Evolutionary conservation across 2,113 vertebrate genomes (phyloP).

Genomic region (Heliornis fulica): DNA sequence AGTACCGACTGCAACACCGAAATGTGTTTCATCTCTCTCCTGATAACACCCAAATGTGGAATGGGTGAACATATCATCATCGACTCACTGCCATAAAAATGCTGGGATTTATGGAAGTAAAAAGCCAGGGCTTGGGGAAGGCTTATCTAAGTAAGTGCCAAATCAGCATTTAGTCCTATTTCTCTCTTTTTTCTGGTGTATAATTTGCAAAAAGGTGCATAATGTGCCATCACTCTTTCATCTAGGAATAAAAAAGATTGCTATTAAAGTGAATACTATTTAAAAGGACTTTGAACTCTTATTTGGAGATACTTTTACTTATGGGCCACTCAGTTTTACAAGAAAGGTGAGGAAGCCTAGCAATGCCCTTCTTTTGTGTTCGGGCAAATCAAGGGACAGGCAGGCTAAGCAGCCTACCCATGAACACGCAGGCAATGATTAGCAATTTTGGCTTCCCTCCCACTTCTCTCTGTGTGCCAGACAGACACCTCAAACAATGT

Average conservation of each 20-base stretch:
- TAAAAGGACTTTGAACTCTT: neutral
- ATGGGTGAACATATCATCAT: conserved; percentile 37
- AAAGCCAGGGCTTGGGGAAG: neutral
- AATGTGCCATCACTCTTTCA: neutral
- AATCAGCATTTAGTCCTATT: conserved; percentile 1
- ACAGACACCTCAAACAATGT: neutral
- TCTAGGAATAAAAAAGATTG: neutral
- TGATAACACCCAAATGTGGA: conserved; percentile 23
- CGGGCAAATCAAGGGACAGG: neutral
- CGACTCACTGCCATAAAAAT: neutral
- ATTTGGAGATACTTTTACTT: neutral
- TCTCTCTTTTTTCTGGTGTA: neutral
- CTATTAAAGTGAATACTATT: neutral
- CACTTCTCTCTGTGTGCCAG: neutral
- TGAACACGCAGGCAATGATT: neutral
- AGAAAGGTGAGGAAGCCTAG: neutral
- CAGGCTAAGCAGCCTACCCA: neutral
- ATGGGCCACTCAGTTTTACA: neutral
- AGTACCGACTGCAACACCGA: conserved; percentile 78
- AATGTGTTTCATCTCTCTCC: conserved; percentile 80
- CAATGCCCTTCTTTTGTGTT: neutral
- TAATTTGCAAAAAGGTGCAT: too few relatives aligned
- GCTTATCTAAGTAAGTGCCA: neutral
- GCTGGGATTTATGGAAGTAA: conserved; percentile 23
- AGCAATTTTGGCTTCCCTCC: neutral